Conservation (phyloP, 1,140 invertebrate genomes). For the Hetaerina americana region DNA sequence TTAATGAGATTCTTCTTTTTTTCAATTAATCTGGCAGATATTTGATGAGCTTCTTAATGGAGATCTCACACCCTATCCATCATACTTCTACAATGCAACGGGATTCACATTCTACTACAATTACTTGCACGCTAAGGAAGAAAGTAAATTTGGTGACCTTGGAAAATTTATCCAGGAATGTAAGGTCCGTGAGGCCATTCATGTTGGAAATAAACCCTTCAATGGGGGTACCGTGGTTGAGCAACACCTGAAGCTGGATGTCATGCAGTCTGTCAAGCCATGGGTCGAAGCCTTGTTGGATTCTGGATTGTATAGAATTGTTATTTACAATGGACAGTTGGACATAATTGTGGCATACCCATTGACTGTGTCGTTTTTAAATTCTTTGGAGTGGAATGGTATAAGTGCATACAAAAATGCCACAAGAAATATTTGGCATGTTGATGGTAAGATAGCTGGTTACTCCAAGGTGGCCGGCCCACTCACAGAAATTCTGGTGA, state of each 20-base stretch:
- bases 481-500: constrained; percentile 64
- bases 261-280: constrained; percentile 68
- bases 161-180: constrained; percentile 43
- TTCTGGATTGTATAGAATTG: constrained; percentile 42
- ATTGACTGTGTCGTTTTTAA: constrained; percentile 55
- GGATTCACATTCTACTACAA: constrained; percentile 70
- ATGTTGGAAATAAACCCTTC: constrained; percentile 67
- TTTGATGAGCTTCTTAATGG: constrained; percentile 61
- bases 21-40: no score
- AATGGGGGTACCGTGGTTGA: constrained; percentile 30
- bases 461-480: constrained; percentile 58
- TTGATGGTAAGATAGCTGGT: constrained; percentile 55
- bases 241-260: constrained; percentile 47
- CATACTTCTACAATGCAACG: constrained; percentile 63
- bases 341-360: constrained; percentile 77
- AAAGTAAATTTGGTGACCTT: constrained; percentile 19
- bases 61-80: constrained; percentile 44
- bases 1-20: no score
- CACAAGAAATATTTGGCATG: constrained; percentile 50
- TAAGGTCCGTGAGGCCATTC: constrained; percentile 52
- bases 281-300: constrained; percentile 54
- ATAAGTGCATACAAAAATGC: constrained; percentile 48
- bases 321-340: constrained; percentile 70
- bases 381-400: constrained; percentile 48
- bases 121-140: constrained; percentile 38